phyloP scores from a whole-genome alignment of 2,888 invertebrate genomes.

The Limenitis camilla region DNA sequence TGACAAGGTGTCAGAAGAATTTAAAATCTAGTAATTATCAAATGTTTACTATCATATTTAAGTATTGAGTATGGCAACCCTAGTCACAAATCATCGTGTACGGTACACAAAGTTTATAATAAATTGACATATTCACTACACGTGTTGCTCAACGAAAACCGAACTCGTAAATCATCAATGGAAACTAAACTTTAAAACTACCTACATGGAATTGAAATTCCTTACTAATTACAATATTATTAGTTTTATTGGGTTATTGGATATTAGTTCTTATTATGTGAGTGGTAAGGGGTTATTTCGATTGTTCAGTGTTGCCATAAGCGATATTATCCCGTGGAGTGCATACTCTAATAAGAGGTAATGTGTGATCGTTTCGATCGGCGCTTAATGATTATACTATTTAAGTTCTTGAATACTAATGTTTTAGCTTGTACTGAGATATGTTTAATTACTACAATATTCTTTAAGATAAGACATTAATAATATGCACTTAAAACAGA shows the following conservation, averaged over 20 bases:
- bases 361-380: constrained; percentile 27
- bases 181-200: constrained; percentile 26
- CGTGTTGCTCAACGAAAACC: constrained; percentile 45
- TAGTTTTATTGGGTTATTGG: constrained; percentile 25
- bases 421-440: neutral
- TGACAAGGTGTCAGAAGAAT: too few relatives aligned
- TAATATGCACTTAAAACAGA: too few relatives aligned
- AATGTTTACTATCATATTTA: too few relatives aligned
- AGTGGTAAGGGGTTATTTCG: constrained; percentile 25
- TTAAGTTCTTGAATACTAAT: constrained; percentile 15
- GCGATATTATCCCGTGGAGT: constrained; percentile 26
- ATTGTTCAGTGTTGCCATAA: constrained; percentile 20
- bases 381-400: constrained; percentile 21
- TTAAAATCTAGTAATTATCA: too few relatives aligned
- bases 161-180: constrained; percentile 23
- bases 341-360: constrained; percentile 34
- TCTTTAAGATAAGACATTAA: too few relatives aligned
- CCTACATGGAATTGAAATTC: constrained; percentile 24
- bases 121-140: constrained; percentile 73
- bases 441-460: too few relatives aligned
- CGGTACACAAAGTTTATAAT: constrained; percentile 69
- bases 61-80: too few relatives aligned
- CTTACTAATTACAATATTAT: constrained; percentile 14
- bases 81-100: constrained; percentile 64
- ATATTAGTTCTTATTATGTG: constrained; percentile 32